Conservation (phyloP, 2,113 vertebrate species). For the Neolamprologus caudopunctatus region DNA sequence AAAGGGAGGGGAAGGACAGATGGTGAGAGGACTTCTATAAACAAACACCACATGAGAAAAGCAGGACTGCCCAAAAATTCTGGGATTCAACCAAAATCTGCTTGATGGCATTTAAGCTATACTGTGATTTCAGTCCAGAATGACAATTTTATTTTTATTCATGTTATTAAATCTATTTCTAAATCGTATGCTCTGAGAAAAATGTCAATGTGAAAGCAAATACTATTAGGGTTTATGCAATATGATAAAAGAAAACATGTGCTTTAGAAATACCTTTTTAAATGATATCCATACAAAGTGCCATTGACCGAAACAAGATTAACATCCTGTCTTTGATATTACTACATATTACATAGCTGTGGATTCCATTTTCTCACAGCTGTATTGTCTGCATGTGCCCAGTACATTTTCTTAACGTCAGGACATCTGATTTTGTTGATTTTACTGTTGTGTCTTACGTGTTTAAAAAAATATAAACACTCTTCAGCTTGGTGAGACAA, state of each 20-base stretch:
- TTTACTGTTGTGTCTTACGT: not conserved
- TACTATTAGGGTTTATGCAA: not conserved
- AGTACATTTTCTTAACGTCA: not conserved
- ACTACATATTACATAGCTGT: not conserved
- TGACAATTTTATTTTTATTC: not conserved
- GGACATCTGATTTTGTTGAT: not conserved
- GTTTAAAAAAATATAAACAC: not conserved
- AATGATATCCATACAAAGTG: not conserved
- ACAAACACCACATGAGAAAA: slow-evolving; percentile 48
- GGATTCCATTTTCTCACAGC: not conserved
- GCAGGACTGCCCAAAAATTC: slow-evolving; percentile 20
- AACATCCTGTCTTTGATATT: not conserved
- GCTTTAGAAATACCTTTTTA: not conserved
- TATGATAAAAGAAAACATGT: not conserved
- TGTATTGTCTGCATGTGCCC: not conserved
- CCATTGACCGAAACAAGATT: not conserved
- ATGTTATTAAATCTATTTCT: not conserved
- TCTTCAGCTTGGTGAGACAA: not conserved
- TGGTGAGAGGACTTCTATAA: slow-evolving; percentile 43
- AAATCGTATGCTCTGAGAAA: not conserved
- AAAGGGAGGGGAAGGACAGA: slow-evolving; percentile 24
- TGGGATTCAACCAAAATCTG: slow-evolving; percentile 23
- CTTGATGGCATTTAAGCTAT: not conserved
- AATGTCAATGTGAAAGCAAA: not conserved
- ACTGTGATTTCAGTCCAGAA: not conserved